Evolutionary conservation across 1,140 invertebrate species (phyloP).

Genomic region (Orchesella cincta): DNA sequence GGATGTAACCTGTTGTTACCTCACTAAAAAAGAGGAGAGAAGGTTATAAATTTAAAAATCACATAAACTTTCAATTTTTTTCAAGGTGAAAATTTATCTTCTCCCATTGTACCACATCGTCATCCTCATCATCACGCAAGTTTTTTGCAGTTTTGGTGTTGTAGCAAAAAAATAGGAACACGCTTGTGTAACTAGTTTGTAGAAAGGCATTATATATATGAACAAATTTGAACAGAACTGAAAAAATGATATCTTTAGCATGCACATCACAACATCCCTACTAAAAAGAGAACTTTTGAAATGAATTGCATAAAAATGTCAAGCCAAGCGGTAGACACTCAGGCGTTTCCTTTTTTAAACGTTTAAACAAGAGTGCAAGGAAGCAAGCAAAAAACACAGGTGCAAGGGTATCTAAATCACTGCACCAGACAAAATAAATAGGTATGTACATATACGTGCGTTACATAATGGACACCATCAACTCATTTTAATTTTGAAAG

Average conservation of each 20-base stretch:
- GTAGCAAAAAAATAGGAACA: neutral
- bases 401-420: neutral
- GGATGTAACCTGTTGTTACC: neutral
- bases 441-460: neutral
- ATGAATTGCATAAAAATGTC: neutral
- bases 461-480: neutral
- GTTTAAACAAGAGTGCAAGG: neutral
- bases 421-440: neutral
- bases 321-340: neutral
- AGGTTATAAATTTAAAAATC: neutral
- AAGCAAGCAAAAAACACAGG: neutral
- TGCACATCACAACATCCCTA: neutral
- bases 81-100: slow-evolving; percentile 21
- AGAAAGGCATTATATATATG: neutral
- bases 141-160: neutral
- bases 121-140: neutral
- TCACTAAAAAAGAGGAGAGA: neutral
- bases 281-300: neutral
- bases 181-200: neutral
- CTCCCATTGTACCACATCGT: neutral
- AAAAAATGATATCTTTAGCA: neutral
- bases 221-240: too few species aligned
- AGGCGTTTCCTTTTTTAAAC: slow-evolving; percentile 1
- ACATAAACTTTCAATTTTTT: slow-evolving; percentile 13
- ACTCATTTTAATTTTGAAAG: neutral